phyloP scores from a whole-genome alignment of 2,113 vertebrate species.

The Dasyornis broadbenti region DNA sequence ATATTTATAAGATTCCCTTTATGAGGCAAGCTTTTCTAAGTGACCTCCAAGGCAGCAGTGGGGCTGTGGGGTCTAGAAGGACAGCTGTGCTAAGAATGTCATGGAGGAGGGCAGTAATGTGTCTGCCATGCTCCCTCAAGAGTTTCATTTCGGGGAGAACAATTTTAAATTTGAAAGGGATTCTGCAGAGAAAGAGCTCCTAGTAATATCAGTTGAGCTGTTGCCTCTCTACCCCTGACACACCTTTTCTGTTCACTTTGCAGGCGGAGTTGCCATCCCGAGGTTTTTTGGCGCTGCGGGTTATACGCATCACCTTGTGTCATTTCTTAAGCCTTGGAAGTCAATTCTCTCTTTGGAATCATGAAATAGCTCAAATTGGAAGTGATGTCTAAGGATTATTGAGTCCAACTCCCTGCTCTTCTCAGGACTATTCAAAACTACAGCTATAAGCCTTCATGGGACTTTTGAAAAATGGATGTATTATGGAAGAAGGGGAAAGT shows the following conservation, averaged over 20 bases:
- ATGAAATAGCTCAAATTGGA: not conserved
- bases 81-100: not conserved
- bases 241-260: not conserved
- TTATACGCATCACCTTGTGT: not conserved
- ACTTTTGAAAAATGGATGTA: not conserved
- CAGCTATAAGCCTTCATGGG: not conserved
- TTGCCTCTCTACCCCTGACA: not conserved
- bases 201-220: not conserved
- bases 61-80: not conserved
- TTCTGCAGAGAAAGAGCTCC: not conserved
- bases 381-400: not conserved
- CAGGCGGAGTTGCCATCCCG: not conserved
- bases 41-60: not conserved
- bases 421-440: not conserved
- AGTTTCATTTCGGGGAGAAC: not conserved
- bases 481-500: not conserved
- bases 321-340: not conserved
- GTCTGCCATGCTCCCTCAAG: not conserved
- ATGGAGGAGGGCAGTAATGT: not conserved
- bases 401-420: not conserved
- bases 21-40: not conserved
- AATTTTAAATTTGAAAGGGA: not conserved
- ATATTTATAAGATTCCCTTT: not conserved
- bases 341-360: not conserved
- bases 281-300: rapidly evolving